Conservation (phyloP, 2,888 invertebrate genomes). For the Parthenolecanium corni region DNA sequence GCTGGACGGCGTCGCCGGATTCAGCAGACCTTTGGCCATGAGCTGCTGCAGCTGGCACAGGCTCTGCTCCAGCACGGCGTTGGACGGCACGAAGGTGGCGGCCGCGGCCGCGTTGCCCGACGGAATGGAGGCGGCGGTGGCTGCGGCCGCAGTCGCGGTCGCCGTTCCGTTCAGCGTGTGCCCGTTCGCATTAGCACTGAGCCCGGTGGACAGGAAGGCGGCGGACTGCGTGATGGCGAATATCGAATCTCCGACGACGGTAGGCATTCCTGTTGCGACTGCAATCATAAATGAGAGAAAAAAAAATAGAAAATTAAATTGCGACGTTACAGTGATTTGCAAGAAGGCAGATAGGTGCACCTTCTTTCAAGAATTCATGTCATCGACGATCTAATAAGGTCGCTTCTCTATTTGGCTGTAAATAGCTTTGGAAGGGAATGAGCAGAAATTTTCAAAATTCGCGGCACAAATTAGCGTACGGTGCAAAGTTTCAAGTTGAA, state of each 20-base stretch:
- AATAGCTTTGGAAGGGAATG: no score
- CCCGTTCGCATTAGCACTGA: conserved; percentile 4
- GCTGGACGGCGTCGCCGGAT: background rate
- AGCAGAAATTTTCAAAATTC: no score
- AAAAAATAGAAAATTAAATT: background rate
- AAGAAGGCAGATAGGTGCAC: no score
- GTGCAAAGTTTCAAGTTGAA: no score
- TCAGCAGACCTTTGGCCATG: conserved; percentile 3
- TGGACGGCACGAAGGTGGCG: background rate
- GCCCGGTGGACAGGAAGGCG: background rate
- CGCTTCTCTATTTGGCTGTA: no score
- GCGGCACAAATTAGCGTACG: no score
- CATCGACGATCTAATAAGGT: no score
- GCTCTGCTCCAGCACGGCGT: conserved; percentile 2
- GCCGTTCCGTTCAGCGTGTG: background rate
- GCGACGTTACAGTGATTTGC: background rate
- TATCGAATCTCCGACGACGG: conserved; percentile 3
- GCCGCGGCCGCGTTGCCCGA: background rate
- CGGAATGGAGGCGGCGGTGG: background rate
- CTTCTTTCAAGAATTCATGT: no score
- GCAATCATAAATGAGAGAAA: background rate
- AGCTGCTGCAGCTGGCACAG: conserved; percentile 13
- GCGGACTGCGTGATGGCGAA: conserved; percentile 14
- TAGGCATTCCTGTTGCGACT: background rate
- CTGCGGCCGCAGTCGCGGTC: background rate